Conservation (phyloP, 2,888 invertebrate genomes). For the Neoitamus cyanurus region DNA sequence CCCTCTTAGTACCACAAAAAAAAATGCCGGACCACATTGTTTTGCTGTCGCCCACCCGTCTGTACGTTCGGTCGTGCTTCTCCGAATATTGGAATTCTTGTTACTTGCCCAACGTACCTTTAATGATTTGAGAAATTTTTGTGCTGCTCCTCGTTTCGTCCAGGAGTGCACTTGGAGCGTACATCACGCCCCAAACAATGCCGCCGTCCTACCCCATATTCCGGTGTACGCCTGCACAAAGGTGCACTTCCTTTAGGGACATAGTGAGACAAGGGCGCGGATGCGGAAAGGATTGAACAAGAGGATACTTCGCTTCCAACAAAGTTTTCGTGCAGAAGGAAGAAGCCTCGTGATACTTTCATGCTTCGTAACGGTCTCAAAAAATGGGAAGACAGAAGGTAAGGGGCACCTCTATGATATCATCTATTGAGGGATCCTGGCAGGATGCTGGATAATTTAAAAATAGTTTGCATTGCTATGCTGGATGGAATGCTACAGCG, state of each 20-base stretch:
- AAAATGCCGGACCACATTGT: background rate
- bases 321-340: constrained; percentile 38
- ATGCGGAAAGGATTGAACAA: background rate
- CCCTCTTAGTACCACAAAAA: background rate
- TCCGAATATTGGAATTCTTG: constrained; percentile 49
- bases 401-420: background rate
- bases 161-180: background rate
- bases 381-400: background rate
- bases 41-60: background rate
- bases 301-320: constrained; percentile 2
- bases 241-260: background rate
- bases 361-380: background rate
- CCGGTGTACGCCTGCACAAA: background rate
- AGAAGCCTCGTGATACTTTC: background rate
- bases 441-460: constrained; percentile 10
- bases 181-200: background rate
- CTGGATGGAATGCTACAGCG: constrained; percentile 19
- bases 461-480: constrained; percentile 35
- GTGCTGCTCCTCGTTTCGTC: constrained; percentile 6
- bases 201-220: background rate
- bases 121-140: constrained; percentile 48
- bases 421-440: background rate
- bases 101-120: constrained; percentile 49
- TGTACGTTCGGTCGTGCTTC: background rate
- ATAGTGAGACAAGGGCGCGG: background rate